Base-by-base conservation (phyloP, 92 coral and sea anemone genomes). In the Paramuricea clavata region DNA sequence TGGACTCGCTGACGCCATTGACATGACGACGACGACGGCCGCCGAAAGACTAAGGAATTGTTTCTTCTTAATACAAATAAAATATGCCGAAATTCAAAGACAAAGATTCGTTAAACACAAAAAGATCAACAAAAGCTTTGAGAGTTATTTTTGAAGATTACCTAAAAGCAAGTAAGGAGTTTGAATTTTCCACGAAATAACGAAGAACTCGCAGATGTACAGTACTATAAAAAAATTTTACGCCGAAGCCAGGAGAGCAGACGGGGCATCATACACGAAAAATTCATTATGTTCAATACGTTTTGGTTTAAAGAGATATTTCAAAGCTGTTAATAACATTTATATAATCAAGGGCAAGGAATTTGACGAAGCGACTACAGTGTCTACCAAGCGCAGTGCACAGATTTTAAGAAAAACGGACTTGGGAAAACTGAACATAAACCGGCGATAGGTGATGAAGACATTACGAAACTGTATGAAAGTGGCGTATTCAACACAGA, bases 271-370 rank as follows among this genome's bases (percentile, higher is more conserved):
- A 54, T 54, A 23, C 26, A 16, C 62, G 26, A 54, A 54, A 15
- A 54, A 23, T 12, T 54, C 62, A 12, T 54, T 54, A 54, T 54
- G 62, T 12, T 3, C 62, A 17, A 54, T 54, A 16, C n/a, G 62
- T 17, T 54, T 54, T 54, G 62, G 62, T 54, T 54, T 54, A 54
- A 54, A 54, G n/a, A 17, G 62, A 54, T 15, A 54, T 54, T 54
- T 54, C 62, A 54, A 2, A 15, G 62, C 62, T 16, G 3, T 12
- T 17, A 17, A 2, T 3, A 54, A 54, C 13, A 23, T 54, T n/a
- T n/a, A n/a, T n/a, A n/a, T n/a, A n/a, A n/a, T n/a, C n/a, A n/a
- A n/a, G n/a, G n/a, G n/a, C n/a, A 54, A 23, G 26, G 22, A 54
- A 16, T 16, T 16, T 54, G 26, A 54, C 62, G 26, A 54, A 54